phyloP scores from a whole-genome alignment of 2,113 vertebrate species.

The Thamnaconus septentrionalis region DNA sequence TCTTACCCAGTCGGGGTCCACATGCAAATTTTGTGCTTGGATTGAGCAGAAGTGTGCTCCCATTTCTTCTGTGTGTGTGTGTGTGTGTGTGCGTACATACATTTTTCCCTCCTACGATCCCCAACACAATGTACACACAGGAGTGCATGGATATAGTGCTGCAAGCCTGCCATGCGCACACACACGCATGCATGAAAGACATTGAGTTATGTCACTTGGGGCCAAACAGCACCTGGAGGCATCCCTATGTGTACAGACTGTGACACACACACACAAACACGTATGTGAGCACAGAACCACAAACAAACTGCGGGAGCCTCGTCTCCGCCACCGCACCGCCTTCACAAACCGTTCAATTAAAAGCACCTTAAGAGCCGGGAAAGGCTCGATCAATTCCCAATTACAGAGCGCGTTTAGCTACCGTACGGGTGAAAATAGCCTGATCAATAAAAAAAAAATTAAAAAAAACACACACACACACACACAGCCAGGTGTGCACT shows the following conservation, averaged over 20 bases:
- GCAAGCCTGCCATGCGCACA: not conserved
- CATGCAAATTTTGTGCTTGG: slow-evolving; percentile 36
- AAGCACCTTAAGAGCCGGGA: slow-evolving; percentile 22
- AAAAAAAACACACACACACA: too few species aligned
- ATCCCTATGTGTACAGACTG: too few species aligned
- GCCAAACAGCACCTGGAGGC: too few species aligned
- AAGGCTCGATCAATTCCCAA: slow-evolving; percentile 47
- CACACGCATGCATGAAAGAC: not conserved
- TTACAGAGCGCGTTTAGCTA: slow-evolving; percentile 45
- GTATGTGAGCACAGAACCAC: too few species aligned
- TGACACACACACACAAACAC: too few species aligned
- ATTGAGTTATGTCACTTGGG: slow-evolving; percentile 8
- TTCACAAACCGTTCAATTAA: slow-evolving; percentile 21
- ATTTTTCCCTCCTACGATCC: slow-evolving; percentile 9
- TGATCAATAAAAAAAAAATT: slow-evolving; percentile 30
- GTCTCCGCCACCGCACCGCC: not conserved
- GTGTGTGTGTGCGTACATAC: not conserved
- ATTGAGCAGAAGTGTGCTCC: slow-evolving; percentile 19
- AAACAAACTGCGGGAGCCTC: not conserved
- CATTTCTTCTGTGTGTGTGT: not conserved
- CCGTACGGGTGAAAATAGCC: slow-evolving; percentile 36
- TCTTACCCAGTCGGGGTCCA: slow-evolving; percentile 27
- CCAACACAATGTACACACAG: slow-evolving; percentile 4
- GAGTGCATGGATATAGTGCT: not conserved
- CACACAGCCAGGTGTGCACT: too few species aligned